Conservation (phyloP, 2,797 vertebrate species). For the Tenualosa ilisha region DNA sequence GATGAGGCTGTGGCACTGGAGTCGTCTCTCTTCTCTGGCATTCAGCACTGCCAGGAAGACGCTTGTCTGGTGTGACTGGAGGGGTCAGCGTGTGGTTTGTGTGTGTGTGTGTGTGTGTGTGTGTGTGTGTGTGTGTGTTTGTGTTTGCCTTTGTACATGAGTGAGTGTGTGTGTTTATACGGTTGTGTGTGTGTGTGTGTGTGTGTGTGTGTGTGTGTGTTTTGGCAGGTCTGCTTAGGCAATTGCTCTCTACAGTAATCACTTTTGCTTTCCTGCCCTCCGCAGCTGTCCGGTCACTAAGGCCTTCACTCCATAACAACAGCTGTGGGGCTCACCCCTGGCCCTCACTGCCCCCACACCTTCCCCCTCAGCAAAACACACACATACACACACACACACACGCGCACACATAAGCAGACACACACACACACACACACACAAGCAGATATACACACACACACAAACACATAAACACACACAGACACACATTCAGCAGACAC, state of each 20-base stretch:
- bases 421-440: background rate
- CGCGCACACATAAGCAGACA: background rate
- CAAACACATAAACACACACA: background rate
- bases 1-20: background rate
- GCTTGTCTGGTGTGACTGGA: background rate
- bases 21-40: background rate
- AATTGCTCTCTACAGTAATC: conserved; percentile 69
- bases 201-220: conserved; percentile 16
- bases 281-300: conserved; percentile 68
- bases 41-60: background rate
- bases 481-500: background rate
- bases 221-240: conserved; percentile 42
- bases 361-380: conserved; percentile 34
- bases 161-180: background rate
- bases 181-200: background rate
- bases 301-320: conserved; percentile 78
- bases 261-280: conserved; percentile 62
- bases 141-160: background rate
- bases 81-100: background rate
- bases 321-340: conserved; percentile 76
- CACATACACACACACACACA: conserved; percentile 14
- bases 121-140: background rate
- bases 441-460: background rate
- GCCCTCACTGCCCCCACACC: conserved; percentile 35
- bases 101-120: conserved; percentile 2